Evolutionary conservation across 2,113 vertebrate genomes (phyloP), one percentile per base, ranked within the genome.

Genomic region (Felis catus): DNA sequence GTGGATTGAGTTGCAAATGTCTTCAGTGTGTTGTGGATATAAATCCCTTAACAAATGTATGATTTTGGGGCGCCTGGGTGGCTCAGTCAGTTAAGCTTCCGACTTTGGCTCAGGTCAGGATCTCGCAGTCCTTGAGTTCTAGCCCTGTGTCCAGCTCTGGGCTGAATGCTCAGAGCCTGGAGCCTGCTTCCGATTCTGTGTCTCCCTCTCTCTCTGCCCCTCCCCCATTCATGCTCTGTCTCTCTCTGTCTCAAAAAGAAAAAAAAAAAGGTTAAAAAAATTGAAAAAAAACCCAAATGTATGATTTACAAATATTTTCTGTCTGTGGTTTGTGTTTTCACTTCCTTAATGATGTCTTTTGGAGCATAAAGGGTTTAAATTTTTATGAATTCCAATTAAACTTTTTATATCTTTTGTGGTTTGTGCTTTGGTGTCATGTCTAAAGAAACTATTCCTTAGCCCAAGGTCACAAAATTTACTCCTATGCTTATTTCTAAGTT

Each of bases 21-120:
- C 33, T 58, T 81, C 31, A 81, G 12, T 58, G 10, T 14, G n/a
- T n/a, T 80, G 7, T 53, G 0, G 11, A 55, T 36, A 55, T n/a
- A 51, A 78, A 2, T 53, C 31, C 76, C 18, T 79, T 63, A 63
- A 82, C n/a, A 82, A 58, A 45, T 33, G 45, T 11, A 61, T 82
- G 51, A 61, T 61, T 61, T 45, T 0, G 45, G 45, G 45, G 45
- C 8, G 1, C 45, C 45, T 45, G 45, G 45, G 45, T 45, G 45
- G 45, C 45, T 45, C 45, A 45, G 45, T 45, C 1, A 1, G 45
- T 45, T 45, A 45, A 45, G 45, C 45, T 7, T 45, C 45, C 1
- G 0, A 45, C 45, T 45, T 45, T 0, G 45, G 7, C 45, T 45
- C 45, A 0, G 7, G 45, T 45, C 45, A 45, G 0, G 0, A 45